Percentiles rank a stretch among this genome's conserved stretches.
These are phyloP conservation scores for Achroia grisella DNA, from an alignment of 1,140 invertebrate genomes.

Conservation along the genomic window DNA sequence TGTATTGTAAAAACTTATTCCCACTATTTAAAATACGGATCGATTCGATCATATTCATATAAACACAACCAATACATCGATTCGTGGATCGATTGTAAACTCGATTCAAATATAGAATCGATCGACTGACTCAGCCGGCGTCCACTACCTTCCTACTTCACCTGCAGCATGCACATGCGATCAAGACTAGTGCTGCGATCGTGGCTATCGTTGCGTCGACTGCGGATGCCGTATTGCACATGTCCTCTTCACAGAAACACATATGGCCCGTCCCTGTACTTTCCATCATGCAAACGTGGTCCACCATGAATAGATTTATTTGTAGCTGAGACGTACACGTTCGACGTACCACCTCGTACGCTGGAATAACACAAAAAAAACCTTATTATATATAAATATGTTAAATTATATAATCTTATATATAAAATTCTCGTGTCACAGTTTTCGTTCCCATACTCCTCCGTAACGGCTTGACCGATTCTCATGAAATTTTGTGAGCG, in stretches of 20 bases:
- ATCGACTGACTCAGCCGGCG: neutral
- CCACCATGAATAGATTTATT: slow-evolving; percentile 98
- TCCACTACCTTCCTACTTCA: slow-evolving; percentile 42
- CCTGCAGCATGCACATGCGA: slow-evolving; percentile 63
- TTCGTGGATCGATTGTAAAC: too few species aligned
- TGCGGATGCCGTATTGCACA: slow-evolving; percentile 81
- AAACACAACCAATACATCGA: too few species aligned
- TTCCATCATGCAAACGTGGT: slow-evolving; percentile 98
- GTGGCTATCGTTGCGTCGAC: slow-evolving; percentile 4
- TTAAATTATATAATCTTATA: too few species aligned
- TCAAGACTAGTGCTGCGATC: slow-evolving; percentile 6
- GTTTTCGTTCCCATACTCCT: too few species aligned
- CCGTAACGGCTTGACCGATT: too few species aligned
- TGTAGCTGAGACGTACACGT: slow-evolving; percentile 94
- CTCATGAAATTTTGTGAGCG: too few species aligned
- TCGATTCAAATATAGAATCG: neutral
- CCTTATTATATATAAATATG: too few species aligned
- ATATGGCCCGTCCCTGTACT: slow-evolving; percentile 96
- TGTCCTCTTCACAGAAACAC: slow-evolving; percentile 98
- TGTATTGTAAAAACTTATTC: too few species aligned
- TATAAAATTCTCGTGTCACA: too few species aligned
- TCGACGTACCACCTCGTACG: slow-evolving; percentile 89
- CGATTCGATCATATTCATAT: too few species aligned
- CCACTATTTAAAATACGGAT: too few species aligned
- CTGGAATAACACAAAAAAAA: slow-evolving; percentile 74